These are phyloP conservation scores for Procambarus virginalis DNA, from an alignment of 1,140 invertebrate genomes.

Conservation along the genomic window DNA sequence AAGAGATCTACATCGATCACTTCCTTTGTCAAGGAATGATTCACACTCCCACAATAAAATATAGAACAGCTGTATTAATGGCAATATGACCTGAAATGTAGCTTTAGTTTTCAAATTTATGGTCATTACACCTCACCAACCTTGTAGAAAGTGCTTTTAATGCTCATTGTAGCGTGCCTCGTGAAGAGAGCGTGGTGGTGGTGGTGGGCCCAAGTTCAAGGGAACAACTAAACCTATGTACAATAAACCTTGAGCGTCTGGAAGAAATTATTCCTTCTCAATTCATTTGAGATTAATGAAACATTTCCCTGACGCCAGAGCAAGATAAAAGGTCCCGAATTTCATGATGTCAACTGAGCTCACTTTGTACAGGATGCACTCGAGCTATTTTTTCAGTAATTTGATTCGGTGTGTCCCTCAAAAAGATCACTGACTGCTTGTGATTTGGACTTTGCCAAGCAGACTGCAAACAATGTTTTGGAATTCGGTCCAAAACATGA, in stretches of 20 bases:
- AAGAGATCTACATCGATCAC: slow-evolving; percentile 2
- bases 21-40: slow-evolving; percentile 15
- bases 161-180: background rate
- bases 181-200: background rate
- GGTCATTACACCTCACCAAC: background rate
- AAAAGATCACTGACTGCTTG: slow-evolving; percentile 12
- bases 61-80: background rate
- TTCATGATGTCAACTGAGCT: background rate
- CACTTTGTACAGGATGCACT: background rate
- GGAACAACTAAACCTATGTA: slow-evolving; percentile 2
- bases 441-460: slow-evolving; percentile 6
- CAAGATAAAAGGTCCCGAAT: slow-evolving; percentile 6
- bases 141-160: background rate
- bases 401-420: background rate
- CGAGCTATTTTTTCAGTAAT: slow-evolving; percentile 8
- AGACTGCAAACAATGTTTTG: background rate
- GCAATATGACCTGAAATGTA: background rate
- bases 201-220: slow-evolving; percentile 1
- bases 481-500: slow-evolving; percentile 15
- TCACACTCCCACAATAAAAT: slow-evolving; percentile 18
- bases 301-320: slow-evolving; percentile 16
- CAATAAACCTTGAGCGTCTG: slow-evolving; percentile 11
- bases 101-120: background rate
- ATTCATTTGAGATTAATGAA: slow-evolving; percentile 3
- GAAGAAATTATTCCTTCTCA: background rate